Base-by-base conservation (phyloP, 2,113 vertebrate genomes). In the Siphamia tubifer region DNA sequence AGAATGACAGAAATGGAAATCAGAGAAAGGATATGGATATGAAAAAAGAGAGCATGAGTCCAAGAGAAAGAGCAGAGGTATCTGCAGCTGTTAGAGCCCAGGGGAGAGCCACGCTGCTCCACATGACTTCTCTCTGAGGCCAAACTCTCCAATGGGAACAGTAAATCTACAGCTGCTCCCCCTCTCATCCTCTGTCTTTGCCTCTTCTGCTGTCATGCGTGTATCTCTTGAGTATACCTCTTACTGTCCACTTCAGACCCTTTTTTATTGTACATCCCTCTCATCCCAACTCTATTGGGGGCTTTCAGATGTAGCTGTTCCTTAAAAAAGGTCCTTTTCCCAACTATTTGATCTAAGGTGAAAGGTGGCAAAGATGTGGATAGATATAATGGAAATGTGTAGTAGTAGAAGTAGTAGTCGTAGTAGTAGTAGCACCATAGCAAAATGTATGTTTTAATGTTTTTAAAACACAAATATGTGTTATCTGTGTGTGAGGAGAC, bases 51-150 rank as follows among this genome's bases (percentile, higher is more conserved):
- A 62, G 42, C 15, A 28, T 47, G 21, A 75, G 21, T 52, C 28
- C 30, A n/a, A 73, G 17, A 34, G 28, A 60, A 32, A 57, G 63
- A 66, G 75, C 35, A 16, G 53, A 77, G 54, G 42, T 51, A 55
- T 66, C 19, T 83, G 68, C 67, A 82, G 79, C 67, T 81, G 54
- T 38, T 52, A 69, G 58, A 68, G 35, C 73, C 68, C 67, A 52
- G 32, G 78, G 72, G 68, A 83, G 51, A 68, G 16, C 36, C 36
- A 13, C 20, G 45, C 58, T 25, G 49, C 49, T 77, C 32, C 57
- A 77, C 69, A 83, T 68, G 43, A 32, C 77, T 69, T 71, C 64
- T 68, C 67, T 68, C 42, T 28, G 34, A 79, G 83, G 79, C 83
- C 44, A 55, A 60, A 58, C n/a, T 24, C 52, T 69, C 66, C 47